A percentile compares a stretch with the other conserved stretches of the same genome.
Evolutionary conservation across 2,888 invertebrate genomes (phyloP).

Genomic region (Tipula vernalis): DNA sequence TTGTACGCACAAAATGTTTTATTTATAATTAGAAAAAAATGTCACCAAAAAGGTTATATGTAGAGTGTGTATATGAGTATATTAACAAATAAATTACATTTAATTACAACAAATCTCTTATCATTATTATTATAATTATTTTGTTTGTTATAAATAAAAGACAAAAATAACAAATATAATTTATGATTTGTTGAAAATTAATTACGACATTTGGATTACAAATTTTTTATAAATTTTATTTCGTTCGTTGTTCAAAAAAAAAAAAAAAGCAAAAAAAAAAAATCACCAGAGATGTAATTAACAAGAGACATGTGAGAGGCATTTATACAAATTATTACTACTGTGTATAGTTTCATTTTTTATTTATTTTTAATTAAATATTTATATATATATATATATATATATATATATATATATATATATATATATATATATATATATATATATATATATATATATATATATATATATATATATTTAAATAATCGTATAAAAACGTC

Average conservation of each 20-base stretch:
- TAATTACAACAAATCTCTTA: background rate
- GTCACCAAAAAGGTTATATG: background rate
- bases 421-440: too few relatives aligned
- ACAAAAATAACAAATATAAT: background rate
- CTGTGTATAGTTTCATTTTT: background rate
- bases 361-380: background rate
- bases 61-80: too few relatives aligned
- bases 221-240: background rate
- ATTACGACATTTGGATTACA: background rate
- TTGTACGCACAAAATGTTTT: background rate
- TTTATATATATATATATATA: background rate
- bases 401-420: too few relatives aligned
- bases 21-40: background rate
- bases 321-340: background rate
- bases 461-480: background rate
- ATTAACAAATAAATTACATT: slow-evolving; percentile 6
- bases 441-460: too few relatives aligned
- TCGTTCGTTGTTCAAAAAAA: background rate
- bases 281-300: background rate
- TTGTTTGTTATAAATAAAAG: background rate
- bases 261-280: background rate
- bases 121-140: background rate
- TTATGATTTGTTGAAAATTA: slow-evolving; percentile 10
- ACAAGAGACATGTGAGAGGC: background rate
- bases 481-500: background rate